These are phyloP conservation scores for Noctilio leporinus DNA, from an alignment of 2,113 vertebrate species.

Conservation along the genomic window DNA sequence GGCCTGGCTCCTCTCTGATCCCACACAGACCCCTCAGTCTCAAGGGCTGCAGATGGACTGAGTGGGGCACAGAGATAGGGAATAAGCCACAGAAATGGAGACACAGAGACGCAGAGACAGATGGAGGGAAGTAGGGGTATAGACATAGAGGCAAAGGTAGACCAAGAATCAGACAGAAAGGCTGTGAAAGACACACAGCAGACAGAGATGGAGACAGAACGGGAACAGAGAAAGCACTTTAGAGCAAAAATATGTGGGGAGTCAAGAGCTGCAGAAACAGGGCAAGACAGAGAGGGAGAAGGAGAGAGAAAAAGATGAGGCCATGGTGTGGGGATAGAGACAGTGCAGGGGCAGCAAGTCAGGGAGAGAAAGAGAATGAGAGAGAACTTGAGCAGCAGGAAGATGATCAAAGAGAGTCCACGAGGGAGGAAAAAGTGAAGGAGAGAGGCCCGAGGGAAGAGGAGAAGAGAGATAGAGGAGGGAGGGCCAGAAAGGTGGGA, in stretches of 20 bases:
- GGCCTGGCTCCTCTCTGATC: not conserved
- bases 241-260: not conserved
- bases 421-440: not conserved
- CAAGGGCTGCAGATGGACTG: not conserved
- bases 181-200: not conserved
- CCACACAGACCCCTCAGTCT: not conserved
- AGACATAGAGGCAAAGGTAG: not conserved
- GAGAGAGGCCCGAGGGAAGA: not conserved
- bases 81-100: not conserved
- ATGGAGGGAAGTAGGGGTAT: not conserved
- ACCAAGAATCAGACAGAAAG: not conserved
- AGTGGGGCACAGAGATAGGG: not conserved
- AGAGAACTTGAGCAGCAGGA: not conserved
- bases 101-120: not conserved
- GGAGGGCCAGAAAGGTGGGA: rapidly evolving
- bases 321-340: rapidly evolving
- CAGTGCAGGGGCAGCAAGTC: not conserved
- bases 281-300: not conserved
- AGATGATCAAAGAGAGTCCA: not conserved
- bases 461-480: rapidly evolving
- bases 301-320: not conserved
- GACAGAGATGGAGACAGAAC: not conserved
- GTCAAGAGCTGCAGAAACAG: not conserved
- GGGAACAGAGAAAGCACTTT: not conserved
- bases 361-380: not conserved